Conservation (phyloP, 2,113 vertebrate species). For the Rissa tridactyla region DNA sequence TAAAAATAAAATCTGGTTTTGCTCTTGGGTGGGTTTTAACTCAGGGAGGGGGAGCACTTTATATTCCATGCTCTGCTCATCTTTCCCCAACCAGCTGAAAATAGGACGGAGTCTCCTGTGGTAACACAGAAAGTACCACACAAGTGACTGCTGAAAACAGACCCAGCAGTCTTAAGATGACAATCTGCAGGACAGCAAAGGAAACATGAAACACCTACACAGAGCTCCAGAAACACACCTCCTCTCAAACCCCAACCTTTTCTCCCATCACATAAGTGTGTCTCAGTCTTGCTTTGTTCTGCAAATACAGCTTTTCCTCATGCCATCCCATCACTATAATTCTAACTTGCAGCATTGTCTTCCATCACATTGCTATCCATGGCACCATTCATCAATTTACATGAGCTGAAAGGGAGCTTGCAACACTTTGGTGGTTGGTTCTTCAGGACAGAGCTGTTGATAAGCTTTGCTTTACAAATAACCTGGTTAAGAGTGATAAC, state of each 20-base stretch:
- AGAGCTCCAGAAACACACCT: not conserved
- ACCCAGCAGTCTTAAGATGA: not conserved
- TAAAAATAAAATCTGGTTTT: not conserved
- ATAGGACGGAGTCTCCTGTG: not conserved
- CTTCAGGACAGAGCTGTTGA: not conserved
- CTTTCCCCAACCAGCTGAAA: not conserved
- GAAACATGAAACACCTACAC: not conserved
- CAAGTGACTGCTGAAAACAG: not conserved
- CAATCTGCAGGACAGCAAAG: not conserved
- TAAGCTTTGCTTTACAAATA: not conserved
- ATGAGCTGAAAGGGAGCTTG: rapidly evolving
- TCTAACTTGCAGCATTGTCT: not conserved
- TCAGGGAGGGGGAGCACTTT: not conserved
- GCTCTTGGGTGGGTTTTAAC: not conserved
- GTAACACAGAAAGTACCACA: not conserved
- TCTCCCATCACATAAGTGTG: not conserved
- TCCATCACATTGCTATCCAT: not conserved
- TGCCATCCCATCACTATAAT: not conserved
- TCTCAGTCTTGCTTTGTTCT: not conserved
- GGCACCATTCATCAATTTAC: not conserved
- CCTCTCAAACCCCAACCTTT: not conserved
- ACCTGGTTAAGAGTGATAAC: not conserved
- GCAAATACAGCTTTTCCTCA: not conserved
- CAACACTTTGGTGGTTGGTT: not conserved
- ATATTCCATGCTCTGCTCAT: not conserved